A percentile compares a stretch with the other conserved stretches of the same genome.
Conservation (phyloP, 2,888 invertebrate species). For the Quadroppia sp. region DNA sequence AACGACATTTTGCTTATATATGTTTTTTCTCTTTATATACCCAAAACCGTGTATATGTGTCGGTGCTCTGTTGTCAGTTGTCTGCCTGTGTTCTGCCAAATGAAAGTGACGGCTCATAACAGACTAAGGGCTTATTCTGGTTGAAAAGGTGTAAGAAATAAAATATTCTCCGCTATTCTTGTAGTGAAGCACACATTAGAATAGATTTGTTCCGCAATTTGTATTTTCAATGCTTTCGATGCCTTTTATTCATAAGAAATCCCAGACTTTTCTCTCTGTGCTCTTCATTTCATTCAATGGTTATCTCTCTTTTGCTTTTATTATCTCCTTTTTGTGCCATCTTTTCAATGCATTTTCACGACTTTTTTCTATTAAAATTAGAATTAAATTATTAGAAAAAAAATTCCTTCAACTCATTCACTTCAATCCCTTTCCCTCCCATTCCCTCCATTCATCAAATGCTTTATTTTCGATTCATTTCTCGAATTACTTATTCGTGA, state of each 20-base stretch:
- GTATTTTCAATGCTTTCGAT: slow-evolving; percentile 22
- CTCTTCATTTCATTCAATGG: neutral
- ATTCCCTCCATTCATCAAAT: neutral
- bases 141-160: slow-evolving; percentile 32
- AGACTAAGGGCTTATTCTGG: slow-evolving; percentile 5
- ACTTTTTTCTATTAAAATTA: slow-evolving; percentile 16
- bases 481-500: neutral
- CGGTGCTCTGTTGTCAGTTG: neutral
- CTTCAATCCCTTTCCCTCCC: neutral
- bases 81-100: neutral
- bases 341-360: neutral
- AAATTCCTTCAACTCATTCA: slow-evolving; percentile 3
- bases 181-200: neutral
- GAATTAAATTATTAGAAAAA: slow-evolving; percentile 27
- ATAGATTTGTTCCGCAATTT: slow-evolving; percentile 34
- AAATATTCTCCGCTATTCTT: slow-evolving; percentile 9
- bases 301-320: slow-evolving; percentile 11
- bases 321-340: neutral
- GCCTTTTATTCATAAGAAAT: slow-evolving; percentile 7
- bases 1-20: slow-evolving; percentile 17
- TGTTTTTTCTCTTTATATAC: neutral
- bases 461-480: neutral
- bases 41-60: neutral
- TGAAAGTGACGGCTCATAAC: slow-evolving; percentile 28
- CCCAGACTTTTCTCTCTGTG: slow-evolving; percentile 4